Conservation (phyloP, 2,797 vertebrate genomes). For the Taeniopygia guttata region DNA sequence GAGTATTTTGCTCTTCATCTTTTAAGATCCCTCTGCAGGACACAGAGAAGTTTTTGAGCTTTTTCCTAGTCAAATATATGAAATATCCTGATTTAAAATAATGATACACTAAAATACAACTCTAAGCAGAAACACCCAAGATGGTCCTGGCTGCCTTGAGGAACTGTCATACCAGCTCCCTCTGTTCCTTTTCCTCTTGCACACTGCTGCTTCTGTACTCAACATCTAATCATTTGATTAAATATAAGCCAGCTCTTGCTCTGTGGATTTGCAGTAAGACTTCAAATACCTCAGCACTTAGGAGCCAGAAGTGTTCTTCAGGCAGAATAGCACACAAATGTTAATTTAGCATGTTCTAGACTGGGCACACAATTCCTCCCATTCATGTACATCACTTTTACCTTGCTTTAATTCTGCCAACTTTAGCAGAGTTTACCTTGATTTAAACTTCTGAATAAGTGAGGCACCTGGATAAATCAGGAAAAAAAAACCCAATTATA, state of each 20-base stretch:
- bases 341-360: conserved; percentile 47
- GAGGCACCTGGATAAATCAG: background rate
- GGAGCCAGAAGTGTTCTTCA: conserved; percentile 11
- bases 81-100: conserved; percentile 6
- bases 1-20: background rate
- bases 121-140: background rate
- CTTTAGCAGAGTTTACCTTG: background rate
- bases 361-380: background rate
- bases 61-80: background rate
- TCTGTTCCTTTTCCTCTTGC: background rate
- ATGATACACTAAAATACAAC: background rate
- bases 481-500: background rate
- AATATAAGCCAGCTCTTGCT: conserved; percentile 41
- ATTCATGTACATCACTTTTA: background rate
- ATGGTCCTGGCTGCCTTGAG: background rate
- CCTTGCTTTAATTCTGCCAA: background rate
- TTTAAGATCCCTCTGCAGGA: background rate
- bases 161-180: background rate
- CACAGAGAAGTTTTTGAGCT: background rate
- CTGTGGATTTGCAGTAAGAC: conserved; percentile 36
- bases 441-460: background rate
- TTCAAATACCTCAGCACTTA: conserved; percentile 11
- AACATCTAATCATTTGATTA: conserved; percentile 14
- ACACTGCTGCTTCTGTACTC: background rate
- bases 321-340: conserved; percentile 22